Evolutionary conservation across 1,140 invertebrate genomes (phyloP).

Genomic region (Coptotermes formosanus): DNA sequence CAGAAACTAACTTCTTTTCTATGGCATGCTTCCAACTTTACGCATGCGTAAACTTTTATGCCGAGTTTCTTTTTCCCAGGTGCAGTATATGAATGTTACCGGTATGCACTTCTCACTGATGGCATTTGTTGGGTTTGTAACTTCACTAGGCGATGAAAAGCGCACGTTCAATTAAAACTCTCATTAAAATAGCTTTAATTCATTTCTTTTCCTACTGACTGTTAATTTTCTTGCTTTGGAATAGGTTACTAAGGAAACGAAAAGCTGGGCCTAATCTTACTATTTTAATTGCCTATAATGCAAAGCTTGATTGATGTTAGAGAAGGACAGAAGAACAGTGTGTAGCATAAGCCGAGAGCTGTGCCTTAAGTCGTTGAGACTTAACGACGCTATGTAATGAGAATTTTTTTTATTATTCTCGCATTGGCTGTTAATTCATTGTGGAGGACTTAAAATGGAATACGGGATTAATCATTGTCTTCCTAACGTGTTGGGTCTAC

Average conservation of each 20-base stretch:
- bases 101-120: too few species aligned
- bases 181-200: neutral
- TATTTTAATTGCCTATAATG: slow-evolving; percentile 17
- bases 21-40: too few species aligned
- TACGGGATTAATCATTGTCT: slow-evolving; percentile 13
- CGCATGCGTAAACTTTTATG: too few species aligned
- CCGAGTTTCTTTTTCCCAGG: too few species aligned
- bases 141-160: neutral
- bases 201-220: neutral
- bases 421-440: slow-evolving; percentile 16
- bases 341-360: neutral
- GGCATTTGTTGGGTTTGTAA: too few species aligned
- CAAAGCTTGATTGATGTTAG: slow-evolving; percentile 18
- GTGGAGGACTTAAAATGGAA: neutral
- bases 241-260: neutral
- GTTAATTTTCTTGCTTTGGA: neutral
- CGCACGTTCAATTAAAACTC: neutral
- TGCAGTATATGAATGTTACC: too few species aligned
- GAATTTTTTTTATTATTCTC: slow-evolving; percentile 12
- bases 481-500: neutral
- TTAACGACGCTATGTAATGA: slow-evolving; percentile 14
- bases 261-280: neutral
- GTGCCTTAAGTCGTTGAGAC: neutral
- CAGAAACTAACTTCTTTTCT: too few species aligned
- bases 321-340: neutral